Evolutionary conservation across 1,140 invertebrate species (phyloP), one percentile per base, ranked within the genome.

Genomic region (Lucilia cuprina): DNA sequence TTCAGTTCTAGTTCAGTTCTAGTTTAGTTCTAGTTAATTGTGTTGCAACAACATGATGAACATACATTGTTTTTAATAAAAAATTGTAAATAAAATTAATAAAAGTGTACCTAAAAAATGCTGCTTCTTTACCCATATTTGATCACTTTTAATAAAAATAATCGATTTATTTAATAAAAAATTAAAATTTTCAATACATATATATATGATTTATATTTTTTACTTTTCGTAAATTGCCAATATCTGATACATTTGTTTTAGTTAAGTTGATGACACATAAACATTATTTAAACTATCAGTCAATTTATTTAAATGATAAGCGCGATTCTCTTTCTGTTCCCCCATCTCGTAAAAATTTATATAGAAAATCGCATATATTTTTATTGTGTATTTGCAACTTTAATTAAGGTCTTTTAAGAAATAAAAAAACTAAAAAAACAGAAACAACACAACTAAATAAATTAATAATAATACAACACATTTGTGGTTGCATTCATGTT

Each of bases 361-460:
- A 70, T 70, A 21, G 65, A 70, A 70, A 70, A 12, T 70, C 65
- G 65, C 65, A 70, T 70, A 8, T 19, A 25, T 21, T 21, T n/a
- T 60, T 60, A 2, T 60, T 17, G 13, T 60, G 7, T 41, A 25
- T 70, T 70, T 70, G 65, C 65, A 70, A 70, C 65, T 70, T 70
- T 70, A 70, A 70, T 70, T 70, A 70, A 70, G 65, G 65, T 70
- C 65, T 70, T 25, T 21, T 70, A 70, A 70, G 65, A 70, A 21
- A 70, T 10, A 70, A 70, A 70, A 70, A 70, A 70, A 65, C n/a
- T n/a, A n/a, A 65, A 65, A 70, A 70, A 7, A 21, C n/a, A 21
- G 10, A 70, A 70, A 70, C 3, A 70, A 41, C n/a, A 21, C 19
- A 70, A 70, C 25, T 9, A 70, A 70, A 70, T 70, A 70, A 70